Base-by-base conservation (phyloP, 2,113 vertebrate genomes). In the Trematocara variabile region DNA sequence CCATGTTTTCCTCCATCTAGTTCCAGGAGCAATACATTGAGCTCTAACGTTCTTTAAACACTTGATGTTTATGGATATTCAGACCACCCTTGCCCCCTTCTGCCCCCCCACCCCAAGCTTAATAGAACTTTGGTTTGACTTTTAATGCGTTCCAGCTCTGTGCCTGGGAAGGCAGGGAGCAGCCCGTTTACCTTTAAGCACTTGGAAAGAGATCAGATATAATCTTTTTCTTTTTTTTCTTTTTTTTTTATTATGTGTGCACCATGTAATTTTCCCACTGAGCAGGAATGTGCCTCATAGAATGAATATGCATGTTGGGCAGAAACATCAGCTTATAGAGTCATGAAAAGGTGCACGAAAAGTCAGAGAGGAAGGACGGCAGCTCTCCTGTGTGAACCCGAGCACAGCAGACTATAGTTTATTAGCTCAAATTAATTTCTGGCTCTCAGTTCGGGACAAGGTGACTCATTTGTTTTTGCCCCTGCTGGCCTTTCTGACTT, bases 181-280 rank as follows among this genome's bases (percentile, higher is more conserved):
- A 87, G 91, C 83, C 88, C 90, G 81, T 94, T 95, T 92, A 94
- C 93, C 92, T 92, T 89, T 89, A 91, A 92, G 92, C 87, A 81
- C 85, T 94, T 94, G 94, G 91, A 92, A 65, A 63, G 52, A 93
- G 87, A 94, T 95, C 94, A 95, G 87, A 92, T 93, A 68, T 85
- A 85, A 88, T 90, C 44, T 14, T 50, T 80, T 56, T 80, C 44
- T 87, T 91, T 93, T 80, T 93, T 78, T 80, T 93, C 65, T 89
- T 92, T 83, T 34, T 84, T 60, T 88, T 89, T 93, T 93, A 90
- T 87, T 88, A 88, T 80, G 83, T 84, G 90, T 87, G 88, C 91
- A 90, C 92, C 86, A 63, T 96, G 91, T 94, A 91, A 94, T 95
- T 92, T 94, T 87, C 89, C 90, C 91, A 92, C 92, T 83, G 87